Conservation (phyloP, 2,888 invertebrate genomes). For the Pyrrhosoma nymphula region DNA sequence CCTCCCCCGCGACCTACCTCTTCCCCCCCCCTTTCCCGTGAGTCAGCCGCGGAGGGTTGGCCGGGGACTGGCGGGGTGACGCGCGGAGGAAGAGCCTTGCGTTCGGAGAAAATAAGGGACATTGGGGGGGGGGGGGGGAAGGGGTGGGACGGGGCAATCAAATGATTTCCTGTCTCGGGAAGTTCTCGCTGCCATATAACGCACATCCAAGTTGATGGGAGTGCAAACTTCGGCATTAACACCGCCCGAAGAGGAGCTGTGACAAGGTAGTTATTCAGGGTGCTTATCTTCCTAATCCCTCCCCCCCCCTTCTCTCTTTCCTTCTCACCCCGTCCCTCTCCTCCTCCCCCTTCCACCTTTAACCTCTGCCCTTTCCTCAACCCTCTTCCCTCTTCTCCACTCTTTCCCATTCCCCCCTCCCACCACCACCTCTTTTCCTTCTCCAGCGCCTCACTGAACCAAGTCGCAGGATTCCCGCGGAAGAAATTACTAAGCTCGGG, state of each 20-base stretch:
- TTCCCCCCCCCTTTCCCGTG: no score
- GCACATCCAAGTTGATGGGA: conserved; percentile 25
- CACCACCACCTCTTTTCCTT: no score
- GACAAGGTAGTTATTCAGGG: conserved; percentile 26
- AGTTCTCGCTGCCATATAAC: conserved; percentile 47
- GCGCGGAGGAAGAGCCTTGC: neutral
- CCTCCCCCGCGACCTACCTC: neutral
- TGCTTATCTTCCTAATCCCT: neutral
- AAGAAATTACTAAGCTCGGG: no score
- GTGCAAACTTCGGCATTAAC: conserved; percentile 42
- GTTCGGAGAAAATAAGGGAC: conserved; percentile 9
- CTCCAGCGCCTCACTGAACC: neutral
- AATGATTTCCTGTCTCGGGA: conserved; percentile 46
- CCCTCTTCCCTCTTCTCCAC: neutral
- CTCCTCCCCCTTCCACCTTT: neutral
- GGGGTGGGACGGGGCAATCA: conserved; percentile 3
- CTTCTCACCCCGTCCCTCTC: neutral
- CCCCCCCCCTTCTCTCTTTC: neutral
- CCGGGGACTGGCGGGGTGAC: neutral
- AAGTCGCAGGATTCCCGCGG: neutral
- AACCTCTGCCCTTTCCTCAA: neutral
- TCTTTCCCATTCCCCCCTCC: neutral
- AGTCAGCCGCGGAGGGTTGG: no score
- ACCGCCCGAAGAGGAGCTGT: conserved; percentile 40
- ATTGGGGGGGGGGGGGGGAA: no score